Percentiles rank a stretch among this genome's conserved stretches.
These are phyloP conservation scores for Circaetus gallicus DNA, from an alignment of 2,113 vertebrate species.

Conservation along the genomic window DNA sequence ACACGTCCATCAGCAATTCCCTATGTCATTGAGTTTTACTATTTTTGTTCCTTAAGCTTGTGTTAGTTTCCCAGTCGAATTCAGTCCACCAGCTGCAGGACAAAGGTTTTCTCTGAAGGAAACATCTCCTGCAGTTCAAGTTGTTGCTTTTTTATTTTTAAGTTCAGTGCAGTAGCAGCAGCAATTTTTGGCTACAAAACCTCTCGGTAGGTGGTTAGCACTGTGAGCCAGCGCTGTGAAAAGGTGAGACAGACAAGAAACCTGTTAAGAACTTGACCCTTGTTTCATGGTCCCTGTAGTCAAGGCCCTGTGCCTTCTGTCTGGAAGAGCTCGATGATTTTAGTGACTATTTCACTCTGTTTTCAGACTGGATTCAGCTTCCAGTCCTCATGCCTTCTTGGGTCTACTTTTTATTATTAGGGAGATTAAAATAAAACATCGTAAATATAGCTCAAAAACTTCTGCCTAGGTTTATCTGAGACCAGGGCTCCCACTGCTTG, in stretches of 20 bases:
- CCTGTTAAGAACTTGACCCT: not conserved
- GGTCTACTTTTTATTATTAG: not conserved
- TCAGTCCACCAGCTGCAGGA: not conserved
- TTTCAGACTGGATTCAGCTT: not conserved
- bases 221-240: not conserved
- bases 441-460: not conserved
- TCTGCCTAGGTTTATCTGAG: not conserved
- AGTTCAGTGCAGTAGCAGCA: not conserved
- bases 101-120: not conserved
- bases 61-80: not conserved
- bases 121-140: not conserved
- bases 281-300: not conserved
- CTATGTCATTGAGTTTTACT: not conserved
- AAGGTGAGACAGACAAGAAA: slow-evolving; percentile 1
- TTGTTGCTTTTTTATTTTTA: not conserved
- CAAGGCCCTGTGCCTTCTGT: not conserved
- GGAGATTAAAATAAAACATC: not conserved
- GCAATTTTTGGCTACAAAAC: not conserved
- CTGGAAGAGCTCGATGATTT: not conserved
- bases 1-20: not conserved
- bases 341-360: not conserved
- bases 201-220: not conserved
- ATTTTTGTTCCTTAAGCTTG: not conserved
- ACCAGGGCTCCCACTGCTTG: not conserved
- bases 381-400: not conserved